Base-by-base conservation (phyloP, 1,140 invertebrate species). In the Amphibalanus amphitrite region DNA sequence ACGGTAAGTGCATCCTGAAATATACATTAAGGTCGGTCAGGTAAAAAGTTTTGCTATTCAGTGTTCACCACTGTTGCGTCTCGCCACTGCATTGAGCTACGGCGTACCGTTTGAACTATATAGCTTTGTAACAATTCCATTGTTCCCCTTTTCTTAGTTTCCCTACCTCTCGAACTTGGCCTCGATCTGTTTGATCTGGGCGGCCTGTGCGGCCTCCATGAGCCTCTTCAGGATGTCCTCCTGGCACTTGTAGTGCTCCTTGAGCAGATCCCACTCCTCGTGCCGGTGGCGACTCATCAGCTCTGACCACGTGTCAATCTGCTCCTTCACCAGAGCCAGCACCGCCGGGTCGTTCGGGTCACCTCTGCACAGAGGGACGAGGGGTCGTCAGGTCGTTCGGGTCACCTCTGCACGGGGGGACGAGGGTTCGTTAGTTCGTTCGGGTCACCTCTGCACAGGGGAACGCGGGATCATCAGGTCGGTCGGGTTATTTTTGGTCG, bases 241-340 rank as follows among this genome's bases (percentile, higher is more conserved):
- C 77, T 95, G 92, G 77, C 95, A 90, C 73, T 89, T 84, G 20
- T 94, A 84, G 73, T 97, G 92, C 33, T 85, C 85, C 72, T 90
- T 88, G 68, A 93, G 83, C 76, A 92, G 82, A 71, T 91, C 89
- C 85, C 93, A 94, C 80, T 97, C 92, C 79, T 97, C 95, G 65
- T 88, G 87, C n/a, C 92, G 84, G 76, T 98, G 95, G 28, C 87
- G 84, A 73, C 90, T 87, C 68, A 92, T 88, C 82, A 98, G 86
- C 75, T 92, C 89, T 59, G 91, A 92, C 95, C 96, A 99, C 76
- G 97, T 93, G 17, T 86, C 82, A 0, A 93, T 96, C 81, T 99
- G 96, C 74, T 93, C 90, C 26, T 85, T 84, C 33, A 97, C 92
- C 17, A 94, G 81, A 73, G 89, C 87, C 73, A 89, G 87, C 73